Conservation (phyloP, 1,140 invertebrate species). For the Cyphomyrmex costatus region DNA sequence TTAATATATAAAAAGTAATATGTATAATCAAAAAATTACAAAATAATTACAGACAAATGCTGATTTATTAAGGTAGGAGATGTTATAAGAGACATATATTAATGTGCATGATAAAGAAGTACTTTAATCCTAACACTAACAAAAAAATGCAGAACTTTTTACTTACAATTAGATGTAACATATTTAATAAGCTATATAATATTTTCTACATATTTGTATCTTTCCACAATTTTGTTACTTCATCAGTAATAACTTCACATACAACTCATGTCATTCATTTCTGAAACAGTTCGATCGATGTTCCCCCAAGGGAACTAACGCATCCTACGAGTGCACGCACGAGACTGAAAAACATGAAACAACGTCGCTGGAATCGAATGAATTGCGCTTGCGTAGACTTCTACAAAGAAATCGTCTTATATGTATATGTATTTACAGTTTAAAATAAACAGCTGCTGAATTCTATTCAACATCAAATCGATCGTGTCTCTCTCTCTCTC, state of each 20-base stretch:
- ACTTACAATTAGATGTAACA: not conserved
- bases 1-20: not conserved
- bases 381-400: slow-evolving; percentile 10
- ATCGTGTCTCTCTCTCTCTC: not conserved
- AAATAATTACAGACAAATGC: not conserved
- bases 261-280: not conserved
- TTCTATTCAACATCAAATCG: not conserved
- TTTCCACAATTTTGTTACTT: not conserved
- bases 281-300: not conserved
- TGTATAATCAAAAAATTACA: not conserved
- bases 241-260: not conserved
- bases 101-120: not conserved
- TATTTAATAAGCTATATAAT: not conserved
- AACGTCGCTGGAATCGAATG: not conserved
- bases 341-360: not conserved
- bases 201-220: not conserved
- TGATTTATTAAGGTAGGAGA: not conserved
- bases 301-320: not conserved
- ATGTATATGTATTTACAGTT: not conserved
- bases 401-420: not conserved
- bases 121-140: not conserved
- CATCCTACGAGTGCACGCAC: not conserved
- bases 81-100: not conserved
- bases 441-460: slow-evolving; percentile 6
- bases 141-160: not conserved